Evolutionary conservation across 1,140 invertebrate species (phyloP), one percentile per base, ranked within the genome.

Genomic region (Sycobia sp.): DNA sequence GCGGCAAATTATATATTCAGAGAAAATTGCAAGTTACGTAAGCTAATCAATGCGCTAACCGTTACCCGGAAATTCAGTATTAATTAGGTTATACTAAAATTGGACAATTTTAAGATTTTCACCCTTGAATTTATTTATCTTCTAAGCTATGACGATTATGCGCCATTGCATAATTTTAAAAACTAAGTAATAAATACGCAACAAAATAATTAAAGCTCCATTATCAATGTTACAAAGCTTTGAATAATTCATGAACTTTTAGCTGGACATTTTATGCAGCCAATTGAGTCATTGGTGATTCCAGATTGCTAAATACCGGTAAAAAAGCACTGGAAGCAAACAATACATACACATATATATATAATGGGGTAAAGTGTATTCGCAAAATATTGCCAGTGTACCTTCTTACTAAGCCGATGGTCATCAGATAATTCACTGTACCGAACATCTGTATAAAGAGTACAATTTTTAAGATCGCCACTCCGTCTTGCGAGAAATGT

Each of bases 171-270:
- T 51, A 16, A 43, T 18, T 22, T n/a, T 0, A 5, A 16, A 51
- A 14, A 18, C n/a, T 34, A 34, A 43, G 41, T 56, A 32, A 51
- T 59, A 50, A 60, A 38, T 7, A 34, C 36, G 47, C 51, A 43
- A 60, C 38, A 16, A 60, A 60, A 51, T 43, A 29, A 60, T 60
- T 43, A 51, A 51, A 23, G 43, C 36, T 38, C 38, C n/a, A 11
- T 27, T 56, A 56, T 39, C 36, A 29, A 16, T 27, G 20, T 32
- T 11, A 32, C n/a, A 59, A 47, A 23, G n/a, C 34, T 50, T 20
- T 59, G 44, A 41, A 60, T 60, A 60, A 60, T 60, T 60, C 49
- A 60, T 60, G 58, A 60, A 50, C 56, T 59, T 59, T 59, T 46
- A 20, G 25, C 20, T 25, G 10, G 39, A 39, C 39, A 14, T 54